These are phyloP conservation scores for Pteria penguin DNA, from an alignment of 2,888 invertebrate genomes.

Conservation along the genomic window DNA sequence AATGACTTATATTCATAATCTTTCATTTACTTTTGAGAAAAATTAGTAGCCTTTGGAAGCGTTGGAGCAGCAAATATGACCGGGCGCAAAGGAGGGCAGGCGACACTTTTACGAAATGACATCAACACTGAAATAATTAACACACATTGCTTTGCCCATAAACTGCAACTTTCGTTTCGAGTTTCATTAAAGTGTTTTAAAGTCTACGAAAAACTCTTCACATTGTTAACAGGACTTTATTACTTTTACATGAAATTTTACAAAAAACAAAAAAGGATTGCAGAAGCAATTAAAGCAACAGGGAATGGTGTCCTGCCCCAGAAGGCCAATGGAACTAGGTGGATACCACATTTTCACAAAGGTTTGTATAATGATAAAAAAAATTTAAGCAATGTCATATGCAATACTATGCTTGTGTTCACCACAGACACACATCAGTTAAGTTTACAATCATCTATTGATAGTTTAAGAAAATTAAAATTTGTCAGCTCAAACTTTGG, in stretches of 20 bases:
- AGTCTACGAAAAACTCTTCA: conserved; percentile 28
- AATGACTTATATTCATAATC: background rate
- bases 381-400: background rate
- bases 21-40: conserved; percentile 22
- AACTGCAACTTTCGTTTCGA: conserved; percentile 26
- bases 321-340: conserved; percentile 45
- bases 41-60: conserved; percentile 42
- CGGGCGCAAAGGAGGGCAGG: conserved; percentile 27
- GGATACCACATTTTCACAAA: conserved; percentile 45
- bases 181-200: conserved; percentile 22
- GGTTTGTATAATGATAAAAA: conserved; percentile 12
- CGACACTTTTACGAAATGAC: conserved; percentile 25
- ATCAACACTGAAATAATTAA: conserved; percentile 40
- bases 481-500: too few relatives aligned
- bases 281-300: conserved; percentile 11
- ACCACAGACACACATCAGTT: background rate
- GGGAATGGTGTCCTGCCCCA: conserved; percentile 8
- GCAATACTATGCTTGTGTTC: background rate
- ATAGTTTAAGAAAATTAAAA: too few relatives aligned
- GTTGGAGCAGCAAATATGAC: conserved; percentile 53
- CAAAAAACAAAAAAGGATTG: conserved; percentile 28
- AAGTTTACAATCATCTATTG: too few relatives aligned
- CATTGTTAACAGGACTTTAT: conserved; percentile 23
- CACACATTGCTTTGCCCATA: conserved; percentile 23
- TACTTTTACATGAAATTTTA: conserved; percentile 28